These are phyloP conservation scores for Sakesphorus luctuosus DNA, from an alignment of 2,113 vertebrate species.

Conservation along the genomic window DNA sequence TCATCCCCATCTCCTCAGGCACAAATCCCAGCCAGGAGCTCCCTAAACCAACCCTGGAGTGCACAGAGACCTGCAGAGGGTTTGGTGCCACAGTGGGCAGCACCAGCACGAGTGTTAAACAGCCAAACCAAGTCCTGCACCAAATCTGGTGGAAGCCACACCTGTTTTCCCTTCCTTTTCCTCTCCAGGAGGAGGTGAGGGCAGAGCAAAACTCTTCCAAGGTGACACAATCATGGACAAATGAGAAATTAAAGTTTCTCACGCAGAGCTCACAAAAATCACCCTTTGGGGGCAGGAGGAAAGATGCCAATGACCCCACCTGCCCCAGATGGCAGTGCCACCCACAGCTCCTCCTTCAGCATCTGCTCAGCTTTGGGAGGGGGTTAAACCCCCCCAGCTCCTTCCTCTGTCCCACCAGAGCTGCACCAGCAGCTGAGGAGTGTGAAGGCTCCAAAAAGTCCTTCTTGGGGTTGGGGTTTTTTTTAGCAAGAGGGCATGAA, in stretches of 20 bases:
- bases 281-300: neutral
- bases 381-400: neutral
- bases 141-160: neutral
- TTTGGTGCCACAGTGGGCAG: neutral
- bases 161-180: neutral
- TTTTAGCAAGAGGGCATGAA: neutral
- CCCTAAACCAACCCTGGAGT: neutral
- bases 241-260: neutral
- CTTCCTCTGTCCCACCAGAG: rapidly evolving
- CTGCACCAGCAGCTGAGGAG: neutral
- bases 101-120: neutral
- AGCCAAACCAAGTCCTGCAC: neutral
- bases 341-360: neutral
- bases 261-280: neutral
- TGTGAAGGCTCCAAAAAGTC: rapidly evolving
- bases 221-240: neutral
- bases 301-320: neutral
- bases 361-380: neutral
- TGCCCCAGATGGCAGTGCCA: rapidly evolving
- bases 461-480: neutral
- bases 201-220: neutral
- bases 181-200: neutral
- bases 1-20: rapidly evolving
- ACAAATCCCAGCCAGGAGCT: neutral
- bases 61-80: too few relatives aligned